Conservation (phyloP, 2,113 vertebrate species). For the Phoenicopterus ruber region DNA sequence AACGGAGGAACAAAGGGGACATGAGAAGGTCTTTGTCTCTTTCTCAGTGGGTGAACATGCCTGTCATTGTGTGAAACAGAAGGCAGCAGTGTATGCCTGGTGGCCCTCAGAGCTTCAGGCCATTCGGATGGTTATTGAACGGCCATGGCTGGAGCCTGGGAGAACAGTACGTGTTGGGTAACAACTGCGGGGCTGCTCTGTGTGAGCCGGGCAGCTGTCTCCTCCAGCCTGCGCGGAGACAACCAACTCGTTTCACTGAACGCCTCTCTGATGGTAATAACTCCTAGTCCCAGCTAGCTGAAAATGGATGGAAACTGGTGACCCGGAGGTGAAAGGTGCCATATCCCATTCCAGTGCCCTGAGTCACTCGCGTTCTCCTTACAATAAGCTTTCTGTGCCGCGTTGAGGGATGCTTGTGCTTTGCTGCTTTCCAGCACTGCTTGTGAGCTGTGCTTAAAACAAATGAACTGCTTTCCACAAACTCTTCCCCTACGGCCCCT, state of each 20-base stretch:
- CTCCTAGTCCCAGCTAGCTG: not conserved
- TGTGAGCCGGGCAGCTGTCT: constrained; percentile 9
- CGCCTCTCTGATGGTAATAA: not conserved
- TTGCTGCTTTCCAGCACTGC: not conserved
- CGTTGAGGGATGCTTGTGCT: not conserved
- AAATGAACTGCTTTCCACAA: not conserved
- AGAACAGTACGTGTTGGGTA: not conserved
- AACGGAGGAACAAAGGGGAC: not conserved
- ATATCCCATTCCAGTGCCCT: constrained; percentile 7
- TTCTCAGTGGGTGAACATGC: constrained; percentile 35
- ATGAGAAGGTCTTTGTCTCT: constrained; percentile 48
- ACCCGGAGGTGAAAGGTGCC: constrained; percentile 48
- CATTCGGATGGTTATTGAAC: not conserved
- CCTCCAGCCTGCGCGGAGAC: not conserved
- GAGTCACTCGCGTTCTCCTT: not conserved
- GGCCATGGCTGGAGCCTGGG: not conserved
- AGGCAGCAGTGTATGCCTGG: constrained; percentile 41
- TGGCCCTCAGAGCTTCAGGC: constrained; percentile 47
- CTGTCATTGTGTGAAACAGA: constrained; percentile 44
- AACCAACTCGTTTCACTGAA: not conserved
- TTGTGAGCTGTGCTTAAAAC: not conserved
- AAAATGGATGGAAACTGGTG: not conserved
- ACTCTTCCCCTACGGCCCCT: not conserved
- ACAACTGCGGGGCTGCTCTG: not conserved
- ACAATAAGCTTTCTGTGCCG: constrained; percentile 1